phyloP scores from a whole-genome alignment of 2,888 invertebrate species.

The Plebejus melissa region DNA sequence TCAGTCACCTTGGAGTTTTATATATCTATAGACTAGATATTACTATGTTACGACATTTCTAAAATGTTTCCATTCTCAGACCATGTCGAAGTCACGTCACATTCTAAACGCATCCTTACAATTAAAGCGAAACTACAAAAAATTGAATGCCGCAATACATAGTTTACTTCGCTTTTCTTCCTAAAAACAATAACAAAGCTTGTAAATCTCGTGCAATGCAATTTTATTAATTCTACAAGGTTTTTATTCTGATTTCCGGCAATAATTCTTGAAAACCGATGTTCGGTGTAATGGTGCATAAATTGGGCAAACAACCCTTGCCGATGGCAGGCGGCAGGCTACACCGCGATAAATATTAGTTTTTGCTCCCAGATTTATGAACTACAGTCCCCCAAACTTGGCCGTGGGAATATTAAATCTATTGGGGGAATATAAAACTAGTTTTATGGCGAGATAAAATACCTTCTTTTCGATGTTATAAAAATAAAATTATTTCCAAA shows the following conservation, averaged over 20 bases:
- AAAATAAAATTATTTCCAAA: too few species aligned
- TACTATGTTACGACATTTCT: too few species aligned
- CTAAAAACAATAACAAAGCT: not conserved
- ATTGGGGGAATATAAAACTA: not conserved
- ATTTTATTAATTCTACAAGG: not conserved
- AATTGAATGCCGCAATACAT: too few species aligned
- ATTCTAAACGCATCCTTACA: too few species aligned
- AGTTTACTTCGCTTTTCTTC: too few species aligned
- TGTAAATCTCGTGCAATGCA: not conserved
- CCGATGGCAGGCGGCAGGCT: conserved; percentile 10
- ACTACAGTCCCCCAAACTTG: not conserved
- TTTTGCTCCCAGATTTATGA: conserved; percentile 2
- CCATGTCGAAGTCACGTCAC: too few species aligned
- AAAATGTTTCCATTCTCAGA: too few species aligned
- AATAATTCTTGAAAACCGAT: not conserved
- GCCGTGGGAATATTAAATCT: not conserved
- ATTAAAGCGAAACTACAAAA: too few species aligned
- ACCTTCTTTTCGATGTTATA: not conserved
- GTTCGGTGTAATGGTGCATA: conserved; percentile 22
- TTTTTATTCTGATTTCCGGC: conserved; percentile 18
- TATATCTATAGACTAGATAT: too few species aligned
- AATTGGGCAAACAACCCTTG: conserved; percentile 16
- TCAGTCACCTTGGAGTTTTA: too few species aligned
- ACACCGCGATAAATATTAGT: conserved; percentile 18
- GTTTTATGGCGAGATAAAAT: not conserved